phyloP scores from a whole-genome alignment of 1,140 invertebrate genomes.

The Agrypnia vestita region DNA sequence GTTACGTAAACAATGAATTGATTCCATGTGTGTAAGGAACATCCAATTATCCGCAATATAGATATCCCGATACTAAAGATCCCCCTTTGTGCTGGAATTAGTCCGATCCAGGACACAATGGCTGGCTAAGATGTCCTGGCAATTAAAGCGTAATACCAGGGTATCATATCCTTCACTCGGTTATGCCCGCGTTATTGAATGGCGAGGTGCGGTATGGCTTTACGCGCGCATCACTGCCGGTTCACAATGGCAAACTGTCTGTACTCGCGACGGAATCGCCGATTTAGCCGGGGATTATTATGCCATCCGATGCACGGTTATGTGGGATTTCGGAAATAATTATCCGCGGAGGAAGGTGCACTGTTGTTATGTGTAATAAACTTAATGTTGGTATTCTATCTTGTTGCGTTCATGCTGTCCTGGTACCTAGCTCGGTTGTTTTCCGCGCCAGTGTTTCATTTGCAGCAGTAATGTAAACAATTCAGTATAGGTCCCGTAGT shows the following conservation, averaged over 20 bases:
- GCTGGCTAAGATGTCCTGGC: constrained; percentile 45
- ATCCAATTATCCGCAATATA: not conserved
- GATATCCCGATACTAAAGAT: constrained; percentile 10
- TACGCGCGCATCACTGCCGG: constrained; percentile 27
- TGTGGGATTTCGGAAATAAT: constrained; percentile 41
- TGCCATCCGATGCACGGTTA: constrained; percentile 16
- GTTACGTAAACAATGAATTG: too few relatives aligned
- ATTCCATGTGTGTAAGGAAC: not conserved
- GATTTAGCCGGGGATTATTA: constrained; percentile 24
- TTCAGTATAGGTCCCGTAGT: too few relatives aligned
- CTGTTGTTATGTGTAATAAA: constrained; percentile 3
- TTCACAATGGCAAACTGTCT: constrained; percentile 31
- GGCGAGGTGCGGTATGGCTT: constrained; percentile 23
- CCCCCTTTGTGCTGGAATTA: constrained; percentile 36
- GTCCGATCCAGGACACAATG: constrained; percentile 41
- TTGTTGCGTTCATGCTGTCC: not conserved
- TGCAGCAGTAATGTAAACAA: too few relatives aligned
- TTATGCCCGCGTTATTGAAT: constrained; percentile 9
- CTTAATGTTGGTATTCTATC: constrained; percentile 1
- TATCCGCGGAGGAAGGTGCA: constrained; percentile 13
- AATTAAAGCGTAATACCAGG: constrained; percentile 38
- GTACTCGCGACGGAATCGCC: constrained; percentile 11
- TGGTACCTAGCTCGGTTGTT: not conserved
- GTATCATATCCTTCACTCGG: constrained; percentile 27
- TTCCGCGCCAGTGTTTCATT: too few relatives aligned